These are phyloP conservation scores for Pollachius pollachius DNA, from an alignment of 2,113 vertebrate genomes.

Conservation along the genomic window DNA sequence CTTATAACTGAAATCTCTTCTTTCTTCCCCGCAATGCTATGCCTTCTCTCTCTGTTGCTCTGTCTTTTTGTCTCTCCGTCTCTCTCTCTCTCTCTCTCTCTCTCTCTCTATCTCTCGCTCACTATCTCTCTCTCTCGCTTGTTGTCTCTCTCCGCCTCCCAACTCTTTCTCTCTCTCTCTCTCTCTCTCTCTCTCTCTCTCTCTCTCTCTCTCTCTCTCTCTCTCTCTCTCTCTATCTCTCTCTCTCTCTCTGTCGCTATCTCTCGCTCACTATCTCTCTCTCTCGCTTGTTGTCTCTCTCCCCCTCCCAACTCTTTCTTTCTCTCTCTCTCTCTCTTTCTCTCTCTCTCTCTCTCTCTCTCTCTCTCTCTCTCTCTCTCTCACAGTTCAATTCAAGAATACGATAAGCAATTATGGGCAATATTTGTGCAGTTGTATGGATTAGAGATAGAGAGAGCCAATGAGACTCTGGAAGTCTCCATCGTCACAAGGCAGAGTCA, in stretches of 20 bases:
- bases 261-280: neutral
- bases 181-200: neutral
- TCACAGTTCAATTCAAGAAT: neutral
- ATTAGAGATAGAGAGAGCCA: constrained; percentile 12
- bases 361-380: neutral
- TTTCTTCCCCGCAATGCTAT: too few species aligned
- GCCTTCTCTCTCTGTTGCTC: neutral
- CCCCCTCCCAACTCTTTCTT: too few species aligned
- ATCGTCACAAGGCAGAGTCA: constrained; percentile 28
- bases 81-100: neutral
- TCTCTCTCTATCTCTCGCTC: neutral
- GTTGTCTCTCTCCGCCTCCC: too few species aligned
- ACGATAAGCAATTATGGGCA: constrained; percentile 37
- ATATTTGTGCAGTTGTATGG: constrained; percentile 29
- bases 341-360: neutral
- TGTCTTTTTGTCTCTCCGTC: neutral
- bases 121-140: constrained; percentile 6
- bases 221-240: neutral
- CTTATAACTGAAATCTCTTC: neutral
- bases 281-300: neutral
- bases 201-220: neutral
- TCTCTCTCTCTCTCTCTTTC: neutral
- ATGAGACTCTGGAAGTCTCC: constrained; percentile 47
- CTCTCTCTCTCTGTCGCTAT: neutral
- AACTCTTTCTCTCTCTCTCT: neutral